Evolutionary conservation across 2,888 invertebrate genomes (phyloP).

Genomic region (Nymphalis urticae): DNA sequence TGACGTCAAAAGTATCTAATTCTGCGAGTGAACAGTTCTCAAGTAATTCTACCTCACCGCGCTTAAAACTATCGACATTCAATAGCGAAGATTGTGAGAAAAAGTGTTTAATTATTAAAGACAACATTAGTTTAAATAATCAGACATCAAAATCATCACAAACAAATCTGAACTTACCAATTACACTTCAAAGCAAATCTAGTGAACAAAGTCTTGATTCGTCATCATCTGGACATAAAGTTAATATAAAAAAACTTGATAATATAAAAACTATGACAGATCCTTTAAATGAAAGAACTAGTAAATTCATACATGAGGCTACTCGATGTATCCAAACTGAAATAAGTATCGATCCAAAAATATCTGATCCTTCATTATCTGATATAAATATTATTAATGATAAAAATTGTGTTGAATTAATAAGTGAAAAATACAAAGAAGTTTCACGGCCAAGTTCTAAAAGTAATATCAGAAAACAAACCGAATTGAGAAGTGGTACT

Average conservation of each 20-base stretch:
- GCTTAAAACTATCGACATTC: constrained; percentile 27
- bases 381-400: constrained; percentile 63
- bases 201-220: constrained; percentile 44
- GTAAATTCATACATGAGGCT: constrained; percentile 47
- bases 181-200: constrained; percentile 45
- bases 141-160: constrained; percentile 62
- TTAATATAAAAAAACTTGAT: constrained; percentile 18
- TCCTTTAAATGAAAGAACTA: constrained; percentile 16
- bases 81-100: constrained; percentile 35
- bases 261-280: constrained; percentile 23
- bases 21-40: constrained; percentile 27
- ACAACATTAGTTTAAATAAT: constrained; percentile 30
- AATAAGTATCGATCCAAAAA: constrained; percentile 70
- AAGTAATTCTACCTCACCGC: constrained; percentile 33
- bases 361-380: constrained; percentile 65
- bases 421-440: constrained; percentile 54
- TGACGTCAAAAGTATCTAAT: constrained; percentile 30
- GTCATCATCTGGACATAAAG: constrained; percentile 33
- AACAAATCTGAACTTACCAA: constrained; percentile 54
- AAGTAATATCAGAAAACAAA: constrained; percentile 24
- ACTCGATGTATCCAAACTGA: constrained; percentile 71
- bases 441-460: constrained; percentile 33
- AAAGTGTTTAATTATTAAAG: constrained; percentile 34
- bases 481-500: constrained; percentile 18
- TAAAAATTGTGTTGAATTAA: constrained; percentile 52